A percentile compares a stretch with the other conserved stretches of the same genome.
phyloP scores from a whole-genome alignment of 2,113 vertebrate species.

The Leucopsar rothschildi region DNA sequence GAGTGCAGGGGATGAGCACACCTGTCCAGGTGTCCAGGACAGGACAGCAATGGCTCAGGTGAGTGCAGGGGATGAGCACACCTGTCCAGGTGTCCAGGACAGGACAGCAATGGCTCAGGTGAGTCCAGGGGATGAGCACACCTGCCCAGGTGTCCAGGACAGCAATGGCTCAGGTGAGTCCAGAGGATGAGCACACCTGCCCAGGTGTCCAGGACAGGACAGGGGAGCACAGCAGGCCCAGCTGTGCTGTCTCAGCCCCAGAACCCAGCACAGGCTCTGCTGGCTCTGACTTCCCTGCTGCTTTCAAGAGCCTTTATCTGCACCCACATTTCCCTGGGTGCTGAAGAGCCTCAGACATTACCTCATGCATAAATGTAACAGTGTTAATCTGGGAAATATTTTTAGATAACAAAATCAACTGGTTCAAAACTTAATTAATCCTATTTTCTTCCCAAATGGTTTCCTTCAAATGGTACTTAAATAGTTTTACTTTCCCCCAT shows the following conservation, averaged over 20 bases:
- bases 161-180: no score
- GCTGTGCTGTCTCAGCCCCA: background rate
- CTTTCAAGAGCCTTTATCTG: background rate
- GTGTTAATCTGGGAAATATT: slow-evolving; percentile 19
- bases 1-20: no score
- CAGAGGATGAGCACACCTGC: no score
- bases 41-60: no score
- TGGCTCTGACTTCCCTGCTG: background rate
- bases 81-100: no score
- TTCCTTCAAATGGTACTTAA: slow-evolving; percentile 32
- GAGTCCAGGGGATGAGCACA: no score
- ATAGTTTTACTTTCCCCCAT: slow-evolving; percentile 9
- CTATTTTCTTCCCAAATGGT: slow-evolving; percentile 22
- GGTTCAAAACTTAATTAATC: slow-evolving; percentile 47
- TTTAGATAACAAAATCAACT: slow-evolving; percentile 39
- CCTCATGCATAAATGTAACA: background rate
- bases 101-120: background rate
- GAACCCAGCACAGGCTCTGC: fast-evolving
- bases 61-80: no score
- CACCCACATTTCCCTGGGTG: background rate
- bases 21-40: no score
- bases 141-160: no score
- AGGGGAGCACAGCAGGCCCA: background rate
- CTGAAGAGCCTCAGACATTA: background rate
- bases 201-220: background rate